Evolutionary conservation across 2,888 invertebrate genomes (phyloP).

Genomic region (Tipula helvola): DNA sequence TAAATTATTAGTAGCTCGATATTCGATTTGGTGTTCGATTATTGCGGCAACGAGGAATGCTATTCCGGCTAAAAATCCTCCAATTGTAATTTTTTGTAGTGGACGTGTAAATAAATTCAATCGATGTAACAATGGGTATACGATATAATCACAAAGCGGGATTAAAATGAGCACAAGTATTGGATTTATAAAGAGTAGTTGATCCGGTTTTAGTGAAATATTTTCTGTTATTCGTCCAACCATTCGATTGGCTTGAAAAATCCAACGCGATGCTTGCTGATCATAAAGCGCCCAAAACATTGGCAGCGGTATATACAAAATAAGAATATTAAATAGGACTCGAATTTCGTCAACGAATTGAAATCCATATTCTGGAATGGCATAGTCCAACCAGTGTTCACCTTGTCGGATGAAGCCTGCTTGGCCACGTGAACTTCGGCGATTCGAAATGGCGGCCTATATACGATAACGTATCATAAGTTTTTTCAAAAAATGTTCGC

Average conservation of each 20-base stretch:
- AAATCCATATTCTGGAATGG: conserved; percentile 61
- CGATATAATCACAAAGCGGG: conserved; percentile 62
- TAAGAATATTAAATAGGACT: conserved; percentile 57
- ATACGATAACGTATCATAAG: neutral
- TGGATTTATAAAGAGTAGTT: conserved; percentile 91
- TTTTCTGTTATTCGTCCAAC: conserved; percentile 47
- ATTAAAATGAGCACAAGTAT: conserved; percentile 75
- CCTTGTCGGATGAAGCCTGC: neutral
- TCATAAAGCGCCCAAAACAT: conserved; percentile 96
- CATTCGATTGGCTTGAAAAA: conserved; percentile 87
- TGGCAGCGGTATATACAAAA: conserved; percentile 79
- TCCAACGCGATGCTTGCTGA: conserved; percentile 92
- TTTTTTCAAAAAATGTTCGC: neutral
- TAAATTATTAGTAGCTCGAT: neutral
- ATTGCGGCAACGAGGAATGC: conserved; percentile 77
- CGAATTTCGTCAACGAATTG: conserved; percentile 69
- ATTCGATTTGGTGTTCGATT: conserved; percentile 61
- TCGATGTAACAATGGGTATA: conserved; percentile 28
- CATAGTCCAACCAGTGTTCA: conserved; percentile 84
- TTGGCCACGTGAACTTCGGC: conserved; percentile 37
- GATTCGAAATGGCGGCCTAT: conserved; percentile 40
- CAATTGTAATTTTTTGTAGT: conserved; percentile 43
- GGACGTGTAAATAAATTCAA: conserved; percentile 26
- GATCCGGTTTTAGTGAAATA: conserved; percentile 75
- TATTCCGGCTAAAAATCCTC: conserved; percentile 69